phyloP scores from a whole-genome alignment of 2,113 vertebrate genomes.

The Phylloscopus trochilus region DNA sequence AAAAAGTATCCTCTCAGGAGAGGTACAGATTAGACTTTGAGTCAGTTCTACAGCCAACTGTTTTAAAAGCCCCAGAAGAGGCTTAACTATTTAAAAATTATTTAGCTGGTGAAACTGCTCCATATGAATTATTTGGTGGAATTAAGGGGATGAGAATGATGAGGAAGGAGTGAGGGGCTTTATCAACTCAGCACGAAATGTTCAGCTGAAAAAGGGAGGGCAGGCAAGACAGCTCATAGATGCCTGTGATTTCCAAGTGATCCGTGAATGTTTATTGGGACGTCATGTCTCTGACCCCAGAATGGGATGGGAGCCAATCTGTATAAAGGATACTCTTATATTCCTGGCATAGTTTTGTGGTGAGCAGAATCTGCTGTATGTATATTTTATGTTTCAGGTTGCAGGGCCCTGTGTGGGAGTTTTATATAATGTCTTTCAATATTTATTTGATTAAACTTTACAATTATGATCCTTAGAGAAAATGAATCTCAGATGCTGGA shows the following conservation, averaged over 20 bases:
- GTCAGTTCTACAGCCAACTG: slow-evolving; percentile 2
- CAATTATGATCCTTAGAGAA: slow-evolving; percentile 56
- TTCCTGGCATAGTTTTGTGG: slow-evolving; percentile 48
- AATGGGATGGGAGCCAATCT: slow-evolving; percentile 60
- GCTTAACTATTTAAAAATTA: background rate
- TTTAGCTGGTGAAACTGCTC: background rate
- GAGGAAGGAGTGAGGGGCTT: slow-evolving; percentile 1
- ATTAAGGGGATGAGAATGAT: background rate
- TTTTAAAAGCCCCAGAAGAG: slow-evolving; percentile 11
- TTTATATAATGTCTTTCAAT: slow-evolving; percentile 61
- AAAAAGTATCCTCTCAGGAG: slow-evolving; percentile 5
- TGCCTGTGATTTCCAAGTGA: slow-evolving; percentile 48
- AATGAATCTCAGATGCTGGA: slow-evolving; percentile 62
- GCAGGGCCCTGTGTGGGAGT: slow-evolving; percentile 47
- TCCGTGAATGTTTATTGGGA: slow-evolving; percentile 63
- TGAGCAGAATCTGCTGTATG: slow-evolving; percentile 49
- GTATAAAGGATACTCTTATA: slow-evolving; percentile 66
- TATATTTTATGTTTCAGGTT: slow-evolving; percentile 66
- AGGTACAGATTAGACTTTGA: slow-evolving; percentile 2
- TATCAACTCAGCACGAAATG: slow-evolving; percentile 2
- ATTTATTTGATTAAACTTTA: slow-evolving; percentile 68
- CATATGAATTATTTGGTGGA: slow-evolving; percentile 2
- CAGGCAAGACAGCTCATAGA: slow-evolving; percentile 20
- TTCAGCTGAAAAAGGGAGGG: background rate
- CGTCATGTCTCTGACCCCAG: slow-evolving; percentile 45